phyloP scores from a whole-genome alignment of 1,140 invertebrate species.

The Anastrepha obliqua region DNA sequence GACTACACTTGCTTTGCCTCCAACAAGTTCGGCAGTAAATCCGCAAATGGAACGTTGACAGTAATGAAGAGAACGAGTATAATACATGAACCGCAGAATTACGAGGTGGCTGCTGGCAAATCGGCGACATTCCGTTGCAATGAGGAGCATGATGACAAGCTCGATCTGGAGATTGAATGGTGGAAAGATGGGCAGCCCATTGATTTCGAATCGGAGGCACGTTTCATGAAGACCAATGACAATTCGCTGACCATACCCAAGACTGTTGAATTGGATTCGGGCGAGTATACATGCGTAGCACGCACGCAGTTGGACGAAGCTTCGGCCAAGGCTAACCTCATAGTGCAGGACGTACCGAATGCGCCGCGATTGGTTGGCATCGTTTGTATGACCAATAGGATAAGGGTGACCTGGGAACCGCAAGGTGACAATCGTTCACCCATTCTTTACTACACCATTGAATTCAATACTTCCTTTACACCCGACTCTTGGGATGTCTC shows the following conservation, averaged over 20 bases:
- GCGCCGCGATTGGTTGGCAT: slow-evolving; percentile 83
- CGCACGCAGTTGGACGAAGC: slow-evolving; percentile 91
- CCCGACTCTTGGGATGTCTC: slow-evolving; percentile 93
- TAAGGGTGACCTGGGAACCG: slow-evolving; percentile 88
- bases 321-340: slow-evolving; percentile 88
- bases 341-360: slow-evolving; percentile 97
- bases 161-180: slow-evolving; percentile 91
- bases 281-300: slow-evolving; percentile 96
- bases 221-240: slow-evolving; percentile 89
- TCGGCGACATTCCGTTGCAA: slow-evolving; percentile 95
- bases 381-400: slow-evolving; percentile 82
- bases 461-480: slow-evolving; percentile 96
- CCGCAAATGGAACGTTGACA: slow-evolving; percentile 84
- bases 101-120: slow-evolving; percentile 91
- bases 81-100: slow-evolving; percentile 89
- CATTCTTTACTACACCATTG: slow-evolving; percentile 92
- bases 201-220: slow-evolving; percentile 89
- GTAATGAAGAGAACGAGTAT: slow-evolving; percentile 93
- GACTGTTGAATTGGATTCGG: slow-evolving; percentile 95
- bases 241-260: slow-evolving; percentile 95
- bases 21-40: slow-evolving; percentile 92
- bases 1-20: slow-evolving; percentile 92
- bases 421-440: slow-evolving; percentile 96
- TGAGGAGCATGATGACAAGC: slow-evolving; percentile 87
- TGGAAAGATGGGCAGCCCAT: slow-evolving; percentile 88